Evolutionary conservation across 2,797 vertebrate species (phyloP).

Genomic region (Florisuga fusca): DNA sequence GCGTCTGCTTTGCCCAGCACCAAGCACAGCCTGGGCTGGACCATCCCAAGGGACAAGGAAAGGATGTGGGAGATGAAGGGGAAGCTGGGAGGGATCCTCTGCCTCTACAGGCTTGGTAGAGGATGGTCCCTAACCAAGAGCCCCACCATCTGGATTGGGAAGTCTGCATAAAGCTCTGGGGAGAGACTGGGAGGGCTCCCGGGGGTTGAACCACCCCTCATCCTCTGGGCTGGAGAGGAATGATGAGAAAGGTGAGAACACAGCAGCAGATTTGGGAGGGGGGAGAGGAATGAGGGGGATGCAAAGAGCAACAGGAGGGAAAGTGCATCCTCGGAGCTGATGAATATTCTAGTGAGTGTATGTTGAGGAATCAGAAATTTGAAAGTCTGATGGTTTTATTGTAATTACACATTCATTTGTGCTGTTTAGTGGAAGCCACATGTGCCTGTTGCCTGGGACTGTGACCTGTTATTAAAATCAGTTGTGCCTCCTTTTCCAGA

Average conservation of each 20-base stretch:
- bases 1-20: not conserved
- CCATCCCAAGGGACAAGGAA: rapidly evolving
- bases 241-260: not conserved
- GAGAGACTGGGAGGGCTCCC: not conserved
- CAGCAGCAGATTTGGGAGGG: not conserved
- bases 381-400: constrained; percentile 89
- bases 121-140: rapidly evolving
- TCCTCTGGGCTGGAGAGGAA: not conserved
- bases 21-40: not conserved
- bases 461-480: constrained; percentile 92
- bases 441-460: constrained; percentile 82
- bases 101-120: not conserved
- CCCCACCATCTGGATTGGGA: not conserved
- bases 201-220: rapidly evolving
- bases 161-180: not conserved
- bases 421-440: constrained; percentile 81
- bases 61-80: not conserved
- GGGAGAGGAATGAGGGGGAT: not conserved
- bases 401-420: constrained; percentile 89
- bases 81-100: not conserved
- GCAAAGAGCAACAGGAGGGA: constrained; percentile 52
- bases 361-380: constrained; percentile 83
- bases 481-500: constrained; percentile 89
- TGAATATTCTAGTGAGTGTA: constrained; percentile 89
- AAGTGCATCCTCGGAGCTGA: constrained; percentile 75